These are phyloP conservation scores for Lobophora halterata DNA, from an alignment of 2,888 invertebrate species.

Conservation along the genomic window DNA sequence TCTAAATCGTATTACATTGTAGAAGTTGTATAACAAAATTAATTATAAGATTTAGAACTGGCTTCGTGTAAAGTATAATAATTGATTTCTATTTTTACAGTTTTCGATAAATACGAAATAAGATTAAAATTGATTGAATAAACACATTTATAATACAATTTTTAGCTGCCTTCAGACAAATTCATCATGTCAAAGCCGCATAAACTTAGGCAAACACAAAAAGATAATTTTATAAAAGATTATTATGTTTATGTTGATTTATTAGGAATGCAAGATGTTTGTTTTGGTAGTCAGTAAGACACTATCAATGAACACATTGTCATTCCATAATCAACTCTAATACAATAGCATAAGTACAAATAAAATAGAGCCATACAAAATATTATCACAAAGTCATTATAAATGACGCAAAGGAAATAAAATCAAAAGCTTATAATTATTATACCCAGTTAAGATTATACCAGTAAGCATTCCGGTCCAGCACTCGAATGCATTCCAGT, in stretches of 20 bases:
- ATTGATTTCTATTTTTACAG: too few relatives aligned
- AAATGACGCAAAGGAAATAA: conserved; percentile 14
- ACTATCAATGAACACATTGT: conserved; percentile 16
- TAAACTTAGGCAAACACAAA: neutral
- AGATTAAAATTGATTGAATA: too few relatives aligned
- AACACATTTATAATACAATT: neutral
- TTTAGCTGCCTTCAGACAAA: conserved; percentile 1
- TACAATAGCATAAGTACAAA: conserved; percentile 4
- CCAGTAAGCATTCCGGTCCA: too few relatives aligned
- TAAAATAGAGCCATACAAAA: conserved; percentile 23
- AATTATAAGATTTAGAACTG: too few relatives aligned
- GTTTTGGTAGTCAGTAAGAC: conserved; percentile 7
- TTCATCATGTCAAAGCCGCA: neutral
- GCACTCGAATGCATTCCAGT: too few relatives aligned
- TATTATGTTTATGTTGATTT: conserved; percentile 1
- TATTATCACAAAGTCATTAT: conserved; percentile 25
- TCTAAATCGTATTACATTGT: too few relatives aligned
- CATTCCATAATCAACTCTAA: conserved; percentile 14
- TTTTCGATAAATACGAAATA: too few relatives aligned
- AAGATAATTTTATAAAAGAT: conserved; percentile 4
- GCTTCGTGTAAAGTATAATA: too few relatives aligned
- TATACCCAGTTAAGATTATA: too few relatives aligned
- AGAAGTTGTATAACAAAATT: too few relatives aligned
- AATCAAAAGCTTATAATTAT: conserved; percentile 8
- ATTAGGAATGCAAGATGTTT: conserved; percentile 3